These are phyloP conservation scores for Microtus californicus DNA, from an alignment of 2,797 vertebrate species.

Conservation along the genomic window DNA sequence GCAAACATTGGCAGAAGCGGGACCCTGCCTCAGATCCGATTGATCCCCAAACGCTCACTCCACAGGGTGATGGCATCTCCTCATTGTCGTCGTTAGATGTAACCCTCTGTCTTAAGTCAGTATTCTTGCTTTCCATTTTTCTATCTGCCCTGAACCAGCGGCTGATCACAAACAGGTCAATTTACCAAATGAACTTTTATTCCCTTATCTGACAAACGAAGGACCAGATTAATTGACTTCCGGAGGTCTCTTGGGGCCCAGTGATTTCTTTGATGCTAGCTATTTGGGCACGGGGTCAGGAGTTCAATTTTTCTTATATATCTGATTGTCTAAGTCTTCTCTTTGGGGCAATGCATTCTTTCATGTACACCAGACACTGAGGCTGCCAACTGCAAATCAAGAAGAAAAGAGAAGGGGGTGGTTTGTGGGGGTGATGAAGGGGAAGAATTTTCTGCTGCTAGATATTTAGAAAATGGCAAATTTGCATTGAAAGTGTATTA, in stretches of 20 bases:
- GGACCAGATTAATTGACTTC: conserved; percentile 7
- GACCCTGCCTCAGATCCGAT: not conserved
- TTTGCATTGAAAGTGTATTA: conserved; percentile 81
- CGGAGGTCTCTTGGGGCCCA: not conserved
- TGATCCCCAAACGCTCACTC: not conserved
- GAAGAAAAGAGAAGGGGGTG: conserved; percentile 62
- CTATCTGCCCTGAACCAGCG: not conserved
- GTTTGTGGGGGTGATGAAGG: conserved; percentile 62
- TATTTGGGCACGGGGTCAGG: conserved; percentile 7
- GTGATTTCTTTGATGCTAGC: conserved; percentile 35
- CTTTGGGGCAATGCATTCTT: conserved; percentile 37
- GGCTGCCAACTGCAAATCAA: conserved; percentile 61
- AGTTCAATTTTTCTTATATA: conserved; percentile 64
- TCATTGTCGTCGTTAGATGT: not conserved
- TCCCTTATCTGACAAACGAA: conserved; percentile 38
- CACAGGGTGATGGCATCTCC: not conserved
- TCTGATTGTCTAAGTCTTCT: conserved; percentile 44
- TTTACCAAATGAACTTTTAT: conserved; percentile 31
- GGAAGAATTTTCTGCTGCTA: conserved; percentile 65
- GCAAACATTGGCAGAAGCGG: conserved; percentile 15
- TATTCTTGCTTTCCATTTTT: not conserved
- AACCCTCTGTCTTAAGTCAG: not conserved
- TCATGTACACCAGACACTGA: conserved; percentile 35
- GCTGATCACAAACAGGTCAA: not conserved
- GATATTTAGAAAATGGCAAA: conserved; percentile 80